Conservation (phyloP, 2,797 vertebrate species). For the Pachyuromys duprasi region DNA sequence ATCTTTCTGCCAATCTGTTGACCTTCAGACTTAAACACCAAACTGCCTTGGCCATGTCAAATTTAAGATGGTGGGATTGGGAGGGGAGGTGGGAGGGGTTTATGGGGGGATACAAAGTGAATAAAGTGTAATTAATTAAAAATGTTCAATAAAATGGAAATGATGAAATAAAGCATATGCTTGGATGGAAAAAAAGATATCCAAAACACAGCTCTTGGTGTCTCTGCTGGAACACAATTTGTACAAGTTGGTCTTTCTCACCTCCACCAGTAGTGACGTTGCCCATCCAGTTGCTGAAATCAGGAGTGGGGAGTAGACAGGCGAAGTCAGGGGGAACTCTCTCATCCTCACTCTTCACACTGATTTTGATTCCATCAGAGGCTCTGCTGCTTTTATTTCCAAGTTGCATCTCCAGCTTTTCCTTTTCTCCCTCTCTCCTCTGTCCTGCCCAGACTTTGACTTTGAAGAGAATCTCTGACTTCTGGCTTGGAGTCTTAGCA, state of each 20-base stretch:
- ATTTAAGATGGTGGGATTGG: not conserved
- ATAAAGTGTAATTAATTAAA: too few relatives aligned
- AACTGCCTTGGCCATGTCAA: not conserved
- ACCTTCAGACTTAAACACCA: not conserved
- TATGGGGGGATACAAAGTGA: too few relatives aligned
- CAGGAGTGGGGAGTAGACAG: not conserved
- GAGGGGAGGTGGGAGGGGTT: too few relatives aligned
- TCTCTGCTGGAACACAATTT: not conserved
- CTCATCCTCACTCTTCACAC: not conserved
- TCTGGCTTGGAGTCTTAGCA: not conserved
- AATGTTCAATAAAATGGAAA: too few relatives aligned
- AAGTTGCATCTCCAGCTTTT: not conserved
- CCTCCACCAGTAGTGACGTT: rapidly evolving
- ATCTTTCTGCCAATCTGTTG: not conserved
- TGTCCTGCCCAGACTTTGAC: not conserved
- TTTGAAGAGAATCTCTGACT: not conserved
- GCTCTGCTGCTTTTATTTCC: not conserved
- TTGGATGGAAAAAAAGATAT: too few relatives aligned
- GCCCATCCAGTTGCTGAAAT: not conserved
- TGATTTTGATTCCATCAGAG: not conserved
- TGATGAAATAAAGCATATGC: too few relatives aligned
- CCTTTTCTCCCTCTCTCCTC: not conserved
- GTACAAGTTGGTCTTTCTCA: not conserved
- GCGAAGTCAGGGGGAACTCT: not conserved
- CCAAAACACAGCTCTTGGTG: not conserved